A percentile compares a stretch with the other conserved stretches of the same genome.
These are phyloP conservation scores for Hanleya hanleyi DNA, from an alignment of 2,888 invertebrate genomes.

Conservation along the genomic window DNA sequence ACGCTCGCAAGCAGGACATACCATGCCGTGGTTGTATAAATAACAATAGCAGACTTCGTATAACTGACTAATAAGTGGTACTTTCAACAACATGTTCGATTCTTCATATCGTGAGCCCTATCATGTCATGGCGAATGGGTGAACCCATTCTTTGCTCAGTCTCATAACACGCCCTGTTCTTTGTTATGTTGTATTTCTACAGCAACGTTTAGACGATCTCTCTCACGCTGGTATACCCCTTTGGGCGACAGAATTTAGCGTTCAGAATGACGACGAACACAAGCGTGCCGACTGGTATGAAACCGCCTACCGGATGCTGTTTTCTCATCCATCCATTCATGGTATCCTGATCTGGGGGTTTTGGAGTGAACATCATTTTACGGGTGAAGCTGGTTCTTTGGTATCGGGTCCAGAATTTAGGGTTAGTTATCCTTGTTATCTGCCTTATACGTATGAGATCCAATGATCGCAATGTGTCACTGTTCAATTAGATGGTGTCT, in stretches of 20 bases:
- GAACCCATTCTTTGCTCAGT: background rate
- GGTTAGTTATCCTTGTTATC: background rate
- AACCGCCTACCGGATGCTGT: slow-evolving; percentile 17
- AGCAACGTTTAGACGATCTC: slow-evolving; percentile 20
- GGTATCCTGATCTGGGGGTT: slow-evolving; percentile 33
- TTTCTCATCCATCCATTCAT: slow-evolving; percentile 21
- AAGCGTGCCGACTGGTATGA: slow-evolving; percentile 22
- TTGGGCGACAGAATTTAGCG: slow-evolving; percentile 28
- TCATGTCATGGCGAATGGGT: no score
- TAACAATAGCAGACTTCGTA: no score
- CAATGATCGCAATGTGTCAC: background rate
- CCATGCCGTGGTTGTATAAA: no score
- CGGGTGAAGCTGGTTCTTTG: slow-evolving; percentile 17
- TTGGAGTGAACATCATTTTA: slow-evolving; percentile 20
- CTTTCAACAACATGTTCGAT: no score
- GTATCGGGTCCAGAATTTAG: slow-evolving; percentile 5
- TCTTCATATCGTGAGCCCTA: no score
- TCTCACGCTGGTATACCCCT: slow-evolving; percentile 22
- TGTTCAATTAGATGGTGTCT: no score
- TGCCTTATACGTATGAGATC: background rate
- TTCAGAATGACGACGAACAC: slow-evolving; percentile 11
- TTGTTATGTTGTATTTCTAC: background rate
- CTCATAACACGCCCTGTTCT: no score
- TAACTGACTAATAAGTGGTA: no score
- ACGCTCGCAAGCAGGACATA: no score